Base-by-base conservation (phyloP, 2,113 vertebrate species). In the Rhombomys opimus region DNA sequence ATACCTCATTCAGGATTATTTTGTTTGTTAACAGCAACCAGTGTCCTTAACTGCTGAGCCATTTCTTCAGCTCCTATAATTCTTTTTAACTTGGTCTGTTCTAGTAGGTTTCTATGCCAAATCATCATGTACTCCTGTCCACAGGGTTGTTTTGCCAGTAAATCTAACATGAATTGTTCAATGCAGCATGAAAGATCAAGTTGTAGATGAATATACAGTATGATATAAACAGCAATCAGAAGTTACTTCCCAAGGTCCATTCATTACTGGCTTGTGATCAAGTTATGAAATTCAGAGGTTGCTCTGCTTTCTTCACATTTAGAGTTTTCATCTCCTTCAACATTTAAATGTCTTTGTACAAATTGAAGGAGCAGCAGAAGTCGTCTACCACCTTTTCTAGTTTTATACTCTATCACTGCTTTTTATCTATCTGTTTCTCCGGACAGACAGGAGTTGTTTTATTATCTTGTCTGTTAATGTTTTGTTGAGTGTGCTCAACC, bases 311-410 rank as follows among this genome's bases (percentile, higher is more conserved):
- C 0, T 4, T 38, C n/a, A 90, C 52, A 52, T 30, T 17, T 85
- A 27, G 93, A 75, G 38, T 93, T 4, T 70, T 91, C 50, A 84
- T 38, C 81, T 84, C 22, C 59, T 90, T 67, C 15, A 87, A 78
- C 41, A 84, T 91, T 87, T 90, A 89, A 91, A 94, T 78, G 38
- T 95, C 65, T 59, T 90, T 92, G 23, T 0, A 93, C 87, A 88
- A 67, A 63, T 41, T 57, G 9, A 90, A 93, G 22, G 8, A 92
- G 35, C 1, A 30, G 57, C 87, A 65, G 89, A 85, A 18, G 15
- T 46, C 68, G 80, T 59, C 92, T 65, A 50, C 7, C 13, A 90
- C 12, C 30, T 1, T n/a, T 50, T 25, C 5, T 86, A 23, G 35
- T 13, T 59, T 77, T 20, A 90, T 73, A 76, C 77, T 84, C 13